phyloP scores from a whole-genome alignment of 35 echinoderm and acorn worm genomes.

The Heliocidaris tuberculata region DNA sequence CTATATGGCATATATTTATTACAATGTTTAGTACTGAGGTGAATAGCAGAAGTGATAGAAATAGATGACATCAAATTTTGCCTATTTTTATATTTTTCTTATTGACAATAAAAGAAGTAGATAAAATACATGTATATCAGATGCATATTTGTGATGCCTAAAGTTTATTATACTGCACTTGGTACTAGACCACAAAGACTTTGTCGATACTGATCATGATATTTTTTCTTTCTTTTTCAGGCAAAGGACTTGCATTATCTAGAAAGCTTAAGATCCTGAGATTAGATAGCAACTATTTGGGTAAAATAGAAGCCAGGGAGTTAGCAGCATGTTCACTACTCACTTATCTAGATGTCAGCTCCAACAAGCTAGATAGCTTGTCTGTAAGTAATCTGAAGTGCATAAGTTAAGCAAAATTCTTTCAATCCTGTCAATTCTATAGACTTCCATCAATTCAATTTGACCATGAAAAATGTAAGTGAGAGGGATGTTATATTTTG shows the following conservation, averaged over 20 bases:
- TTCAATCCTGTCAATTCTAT: no score
- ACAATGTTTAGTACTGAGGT: not conserved
- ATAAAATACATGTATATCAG: no score
- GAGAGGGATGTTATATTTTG: not conserved
- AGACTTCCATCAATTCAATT: not conserved
- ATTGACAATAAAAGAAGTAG: not conserved
- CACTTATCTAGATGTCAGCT: slow-evolving; percentile 86
- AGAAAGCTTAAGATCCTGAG: slow-evolving; percentile 75
- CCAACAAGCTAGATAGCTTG: slow-evolving; percentile 76
- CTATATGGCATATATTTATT: no score
- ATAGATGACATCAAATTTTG: not conserved
- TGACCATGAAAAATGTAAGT: not conserved
- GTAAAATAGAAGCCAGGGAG: slow-evolving; percentile 77
- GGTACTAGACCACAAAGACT: not conserved
- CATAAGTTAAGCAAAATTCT: no score
- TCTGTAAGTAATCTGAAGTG: slow-evolving; percentile 58
- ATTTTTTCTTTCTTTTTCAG: slow-evolving; percentile 42
- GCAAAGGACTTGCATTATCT: slow-evolving; percentile 60
- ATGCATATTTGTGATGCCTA: not conserved
- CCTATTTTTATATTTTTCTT: not conserved
- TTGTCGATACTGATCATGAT: no score
- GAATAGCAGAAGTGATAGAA: not conserved
- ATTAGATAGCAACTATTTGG: slow-evolving; percentile 80
- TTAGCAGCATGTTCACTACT: slow-evolving; percentile 75
- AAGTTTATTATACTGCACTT: not conserved